These are phyloP conservation scores for Tolmerus cingulatus DNA, from an alignment of 2,888 invertebrate species.

Conservation along the genomic window DNA sequence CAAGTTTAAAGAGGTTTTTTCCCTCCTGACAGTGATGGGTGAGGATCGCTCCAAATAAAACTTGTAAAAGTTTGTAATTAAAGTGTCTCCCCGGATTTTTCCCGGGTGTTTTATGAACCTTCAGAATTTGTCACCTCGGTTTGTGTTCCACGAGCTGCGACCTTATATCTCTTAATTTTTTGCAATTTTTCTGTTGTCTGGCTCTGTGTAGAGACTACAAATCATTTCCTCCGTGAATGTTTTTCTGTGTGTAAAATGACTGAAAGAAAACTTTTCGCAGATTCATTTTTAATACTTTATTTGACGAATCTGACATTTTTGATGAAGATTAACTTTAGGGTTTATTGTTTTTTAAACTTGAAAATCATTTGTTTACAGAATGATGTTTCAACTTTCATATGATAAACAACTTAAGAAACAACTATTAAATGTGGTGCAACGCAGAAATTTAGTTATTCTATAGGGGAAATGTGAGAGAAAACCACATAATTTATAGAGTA, in stretches of 20 bases:
- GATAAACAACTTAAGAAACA: too few species aligned
- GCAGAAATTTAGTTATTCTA: too few species aligned
- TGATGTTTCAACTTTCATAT: too few species aligned
- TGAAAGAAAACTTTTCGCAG: neutral
- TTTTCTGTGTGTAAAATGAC: neutral
- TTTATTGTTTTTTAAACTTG: neutral
- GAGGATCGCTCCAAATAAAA: neutral
- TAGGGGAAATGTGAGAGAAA: too few species aligned
- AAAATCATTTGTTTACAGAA: too few species aligned
- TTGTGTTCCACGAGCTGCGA: neutral
- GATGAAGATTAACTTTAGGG: neutral
- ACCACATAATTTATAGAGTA: neutral
- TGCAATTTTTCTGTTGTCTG: neutral
- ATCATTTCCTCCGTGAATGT: neutral
- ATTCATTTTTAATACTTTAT: neutral
- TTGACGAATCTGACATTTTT: neutral
- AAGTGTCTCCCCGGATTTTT: neutral
- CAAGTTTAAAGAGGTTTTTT: neutral
- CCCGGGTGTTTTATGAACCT: neutral
- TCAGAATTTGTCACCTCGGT: neutral
- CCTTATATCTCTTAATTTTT: neutral
- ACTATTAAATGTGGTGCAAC: too few species aligned
- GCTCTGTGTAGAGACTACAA: neutral
- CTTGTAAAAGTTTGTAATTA: neutral
- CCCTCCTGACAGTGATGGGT: neutral